phyloP scores from a whole-genome alignment of 2,888 invertebrate genomes.

The Rotaria sp. region DNA sequence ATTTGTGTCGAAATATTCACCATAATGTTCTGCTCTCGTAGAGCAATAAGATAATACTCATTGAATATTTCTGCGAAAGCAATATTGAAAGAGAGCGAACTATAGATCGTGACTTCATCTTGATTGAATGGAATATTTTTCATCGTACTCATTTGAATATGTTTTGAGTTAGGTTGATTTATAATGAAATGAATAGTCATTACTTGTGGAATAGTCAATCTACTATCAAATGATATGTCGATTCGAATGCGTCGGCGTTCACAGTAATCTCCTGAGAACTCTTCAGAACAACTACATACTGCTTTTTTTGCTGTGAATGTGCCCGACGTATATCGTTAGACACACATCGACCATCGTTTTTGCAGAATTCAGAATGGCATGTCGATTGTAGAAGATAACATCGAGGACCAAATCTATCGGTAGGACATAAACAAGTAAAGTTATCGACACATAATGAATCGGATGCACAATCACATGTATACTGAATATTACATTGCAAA shows the following conservation, averaged over 20 bases:
- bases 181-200: not conserved
- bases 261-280: not conserved
- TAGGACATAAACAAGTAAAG: not conserved
- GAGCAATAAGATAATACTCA: too few relatives aligned
- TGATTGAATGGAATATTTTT: too few relatives aligned
- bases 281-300: not conserved
- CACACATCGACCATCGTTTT: not conserved
- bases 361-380: not conserved
- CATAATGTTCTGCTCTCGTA: too few relatives aligned
- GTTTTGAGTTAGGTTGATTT: too few relatives aligned
- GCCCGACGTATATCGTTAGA: not conserved
- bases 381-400: not conserved
- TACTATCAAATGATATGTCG: not conserved
- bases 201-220: not conserved
- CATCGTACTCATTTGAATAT: too few relatives aligned
- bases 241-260: not conserved
- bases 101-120: too few relatives aligned
- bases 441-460: not conserved
- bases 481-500: not conserved
- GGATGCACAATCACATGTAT: not conserved
- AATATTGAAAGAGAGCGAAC: too few relatives aligned
- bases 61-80: too few relatives aligned
- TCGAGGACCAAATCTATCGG: not conserved
- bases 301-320: not conserved
- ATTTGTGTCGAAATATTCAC: too few relatives aligned